These are phyloP conservation scores for Tarsius wallacei DNA, from an alignment of 2,797 vertebrate genomes.

Conservation along the genomic window DNA sequence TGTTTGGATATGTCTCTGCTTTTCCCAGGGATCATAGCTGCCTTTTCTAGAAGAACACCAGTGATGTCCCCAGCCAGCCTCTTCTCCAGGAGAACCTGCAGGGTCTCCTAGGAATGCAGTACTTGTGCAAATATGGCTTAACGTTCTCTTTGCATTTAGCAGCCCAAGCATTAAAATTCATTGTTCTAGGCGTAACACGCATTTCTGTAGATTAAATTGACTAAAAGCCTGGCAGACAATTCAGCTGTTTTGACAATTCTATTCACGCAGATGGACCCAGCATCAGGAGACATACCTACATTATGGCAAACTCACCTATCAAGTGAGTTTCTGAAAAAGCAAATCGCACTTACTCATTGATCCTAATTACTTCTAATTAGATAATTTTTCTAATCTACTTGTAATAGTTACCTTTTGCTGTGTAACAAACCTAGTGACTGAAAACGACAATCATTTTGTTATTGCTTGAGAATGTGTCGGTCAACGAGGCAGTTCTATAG, in stretches of 20 bases:
- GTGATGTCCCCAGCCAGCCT: neutral
- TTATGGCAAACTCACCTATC: neutral
- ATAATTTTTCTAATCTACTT: neutral
- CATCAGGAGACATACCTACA: neutral
- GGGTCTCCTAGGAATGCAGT: neutral
- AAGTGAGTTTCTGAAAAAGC: slow-evolving; percentile 57
- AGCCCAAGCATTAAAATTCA: slow-evolving; percentile 40
- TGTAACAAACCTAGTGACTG: slow-evolving; percentile 29
- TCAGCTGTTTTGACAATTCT: slow-evolving; percentile 44
- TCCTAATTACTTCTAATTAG: neutral
- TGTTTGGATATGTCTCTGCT: slow-evolving; percentile 62
- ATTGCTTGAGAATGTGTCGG: neutral
- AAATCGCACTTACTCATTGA: neutral
- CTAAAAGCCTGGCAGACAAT: slow-evolving; percentile 35
- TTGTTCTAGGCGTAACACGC: neutral
- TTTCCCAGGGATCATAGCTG: slow-evolving; percentile 21
- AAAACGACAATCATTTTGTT: neutral
- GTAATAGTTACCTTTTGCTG: slow-evolving; percentile 30
- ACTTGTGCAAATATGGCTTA: slow-evolving; percentile 57
- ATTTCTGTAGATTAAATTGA: slow-evolving; percentile 62
- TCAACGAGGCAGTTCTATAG: neutral
- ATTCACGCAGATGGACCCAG: neutral
- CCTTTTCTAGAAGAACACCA: neutral
- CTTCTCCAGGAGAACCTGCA: neutral
- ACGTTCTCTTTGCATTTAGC: slow-evolving; percentile 51